phyloP scores from a whole-genome alignment of 2,888 invertebrate species.

The Rosalia funebris region DNA sequence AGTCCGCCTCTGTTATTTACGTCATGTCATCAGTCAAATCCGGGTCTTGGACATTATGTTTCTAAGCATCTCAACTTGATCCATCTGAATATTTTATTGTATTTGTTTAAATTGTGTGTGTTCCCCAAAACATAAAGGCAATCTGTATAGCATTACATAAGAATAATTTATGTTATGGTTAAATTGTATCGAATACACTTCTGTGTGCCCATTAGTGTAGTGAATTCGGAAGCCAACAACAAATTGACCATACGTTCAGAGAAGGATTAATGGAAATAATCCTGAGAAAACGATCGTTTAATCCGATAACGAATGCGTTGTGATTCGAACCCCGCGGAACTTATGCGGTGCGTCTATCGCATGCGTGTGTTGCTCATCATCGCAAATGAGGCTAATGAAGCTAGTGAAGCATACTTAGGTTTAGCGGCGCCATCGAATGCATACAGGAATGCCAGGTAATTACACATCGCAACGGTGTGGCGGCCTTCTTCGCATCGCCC shows the following conservation, averaged over 20 bases:
- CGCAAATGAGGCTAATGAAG: slow-evolving; percentile 33
- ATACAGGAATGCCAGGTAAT: slow-evolving; percentile 30
- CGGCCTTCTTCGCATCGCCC: neutral
- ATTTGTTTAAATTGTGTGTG: too few relatives aligned
- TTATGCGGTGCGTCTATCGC: slow-evolving; percentile 1
- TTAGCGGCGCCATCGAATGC: slow-evolving; percentile 31
- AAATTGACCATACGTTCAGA: neutral
- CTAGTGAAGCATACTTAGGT: slow-evolving; percentile 28
- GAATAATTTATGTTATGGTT: too few relatives aligned
- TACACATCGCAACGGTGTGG: neutral
- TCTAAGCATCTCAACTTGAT: too few relatives aligned
- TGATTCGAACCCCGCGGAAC: neutral
- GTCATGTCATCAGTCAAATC: too few relatives aligned
- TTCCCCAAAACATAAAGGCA: too few relatives aligned
- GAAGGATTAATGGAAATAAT: neutral
- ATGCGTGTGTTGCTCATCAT: slow-evolving; percentile 33
- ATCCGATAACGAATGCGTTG: slow-evolving; percentile 1
- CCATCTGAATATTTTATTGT: too few relatives aligned
- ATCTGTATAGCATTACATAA: too few relatives aligned
- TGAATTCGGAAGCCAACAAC: neutral
- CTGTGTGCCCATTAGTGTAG: too few relatives aligned
- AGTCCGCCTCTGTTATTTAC: too few relatives aligned
- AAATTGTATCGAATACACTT: too few relatives aligned
- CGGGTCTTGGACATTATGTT: too few relatives aligned
- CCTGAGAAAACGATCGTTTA: slow-evolving; percentile 15